These are phyloP conservation scores for Clivina fossor DNA, from an alignment of 2,888 invertebrate genomes.

Conservation along the genomic window DNA sequence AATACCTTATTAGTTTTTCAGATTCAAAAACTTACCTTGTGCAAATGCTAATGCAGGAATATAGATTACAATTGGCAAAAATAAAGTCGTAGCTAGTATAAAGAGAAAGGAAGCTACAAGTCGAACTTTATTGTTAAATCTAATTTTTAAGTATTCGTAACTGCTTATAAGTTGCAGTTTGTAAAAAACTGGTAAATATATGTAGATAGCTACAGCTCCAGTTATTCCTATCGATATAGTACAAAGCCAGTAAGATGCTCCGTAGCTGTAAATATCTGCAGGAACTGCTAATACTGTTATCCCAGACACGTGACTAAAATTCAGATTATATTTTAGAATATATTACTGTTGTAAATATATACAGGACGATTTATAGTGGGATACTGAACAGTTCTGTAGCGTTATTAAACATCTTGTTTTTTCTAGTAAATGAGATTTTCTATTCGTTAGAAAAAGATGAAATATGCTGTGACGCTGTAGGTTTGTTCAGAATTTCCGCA, in stretches of 20 bases:
- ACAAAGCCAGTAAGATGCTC: constrained; percentile 60
- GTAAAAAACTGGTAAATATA: constrained; percentile 64
- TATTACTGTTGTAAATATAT: neutral
- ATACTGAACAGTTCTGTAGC: too few species aligned
- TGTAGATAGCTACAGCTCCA: constrained; percentile 43
- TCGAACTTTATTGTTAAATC: constrained; percentile 60
- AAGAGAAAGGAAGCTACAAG: constrained; percentile 60
- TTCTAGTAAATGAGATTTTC: too few species aligned
- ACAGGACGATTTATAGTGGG: too few species aligned
- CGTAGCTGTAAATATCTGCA: constrained; percentile 68
- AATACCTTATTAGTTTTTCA: neutral
- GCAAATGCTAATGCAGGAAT: constrained; percentile 66
- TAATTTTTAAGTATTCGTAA: constrained; percentile 64
- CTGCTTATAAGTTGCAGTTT: constrained; percentile 66
- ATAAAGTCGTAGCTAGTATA: constrained; percentile 58
- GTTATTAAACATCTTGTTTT: too few species aligned
- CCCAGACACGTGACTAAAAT: constrained; percentile 67
- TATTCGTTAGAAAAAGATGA: too few species aligned
- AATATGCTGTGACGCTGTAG: too few species aligned
- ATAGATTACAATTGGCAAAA: constrained; percentile 66
- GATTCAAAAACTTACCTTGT: constrained; percentile 54
- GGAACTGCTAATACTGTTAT: constrained; percentile 71
- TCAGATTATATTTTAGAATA: neutral
- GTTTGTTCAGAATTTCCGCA: too few species aligned
- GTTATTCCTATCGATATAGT: constrained; percentile 51